Evolutionary conservation across 2,888 invertebrate species (phyloP), one percentile per base, ranked within the genome.

Genomic region (Volucella inflata): DNA sequence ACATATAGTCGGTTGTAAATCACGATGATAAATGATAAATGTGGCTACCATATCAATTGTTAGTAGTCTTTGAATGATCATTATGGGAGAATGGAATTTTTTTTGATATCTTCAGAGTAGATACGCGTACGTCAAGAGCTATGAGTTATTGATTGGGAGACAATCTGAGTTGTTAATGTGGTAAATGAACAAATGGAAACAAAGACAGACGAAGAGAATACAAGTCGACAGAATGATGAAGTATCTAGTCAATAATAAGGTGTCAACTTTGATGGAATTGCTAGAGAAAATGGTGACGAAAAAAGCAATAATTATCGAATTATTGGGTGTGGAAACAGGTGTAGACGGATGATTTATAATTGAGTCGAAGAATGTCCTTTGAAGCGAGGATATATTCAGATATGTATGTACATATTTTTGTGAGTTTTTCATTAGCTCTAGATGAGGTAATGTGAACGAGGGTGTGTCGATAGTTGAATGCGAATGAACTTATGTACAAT

Each of bases 21-120:
- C 77, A 84, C 65, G 51, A 42, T 71, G 84, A 71, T 75, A 84
- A 80, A 75, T 84, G 80, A 80, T 76, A 75, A 80, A 80, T 65
- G 80, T 65, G 53, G 53, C 57, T 70, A 59, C 64, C 51, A 68
- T 74, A 74, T 70, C 74, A 64, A 70, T 68, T 78, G 30, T 83
- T 55, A 79, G 75, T 70, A 46, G 57, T 65, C 55, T 75, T 75
- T 65, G 80, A 80, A 67, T 75, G 79, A 75, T 84, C 60, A 79
- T 79, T 30, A 6, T 0, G 64, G 36, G 11, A 9, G 60, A 57
- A 40, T 44, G 67, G 51, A 59, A 40, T 53, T 53, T 48, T 53
- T 48, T 67, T 16, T 14, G 59, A 40, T 51, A 70, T 36, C 60
- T 59, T 17, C 17, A 51, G 21, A 21, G 30, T 30, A 30, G 30